Base-by-base conservation (phyloP, 2,888 invertebrate species). In the Plebejus anna region DNA sequence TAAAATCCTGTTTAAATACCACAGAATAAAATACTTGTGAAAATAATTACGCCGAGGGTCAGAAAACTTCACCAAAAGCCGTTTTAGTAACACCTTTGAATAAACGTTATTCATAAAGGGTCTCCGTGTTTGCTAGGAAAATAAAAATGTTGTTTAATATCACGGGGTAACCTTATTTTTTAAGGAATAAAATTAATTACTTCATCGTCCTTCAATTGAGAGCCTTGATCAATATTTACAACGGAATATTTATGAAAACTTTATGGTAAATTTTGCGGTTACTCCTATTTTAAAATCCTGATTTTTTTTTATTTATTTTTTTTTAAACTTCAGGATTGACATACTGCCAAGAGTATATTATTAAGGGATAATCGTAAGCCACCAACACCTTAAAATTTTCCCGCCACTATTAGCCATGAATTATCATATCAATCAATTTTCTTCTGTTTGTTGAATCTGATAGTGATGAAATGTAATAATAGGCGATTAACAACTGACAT, bases 401-500 rank as follows among this genome's bases (percentile, higher is more conserved):
- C 16, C 55, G 16, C 55, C 1, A 55, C 16, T 16, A 0, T 55
- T 4, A 16, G 1, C 1, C 55, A 16, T 51, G 9, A 47, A 11
- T 5, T 38, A 42, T 42, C 2, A 42, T 42, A 42, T 42, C 6
- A 42, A 38, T 42, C 42, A 9, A 42, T 9, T 42, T 42, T 2
- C 42, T 42, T 42, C 42, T 42, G 9, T 13, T 51, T 57, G 9
- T 28, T 61, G 11, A 66, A 28, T 28, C 13, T 66, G 66, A 66
- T 66, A 66, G 66, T 66, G 32, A 66, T 66, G 66, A 36, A 36
- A 32, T 32, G 66, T 66, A 32, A 66, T 66, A 66, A 66, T 66
- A 66, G 66, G 66, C 66, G 66, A 4, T 66, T 66, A 66, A 66
- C 66, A 61, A 61, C 61, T 70, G 38, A 70, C n/a, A 70, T 42